Percentiles rank a stretch among this genome's conserved stretches.
Conservation (phyloP, 2,888 invertebrate species). For the Adelognathus sp. region DNA sequence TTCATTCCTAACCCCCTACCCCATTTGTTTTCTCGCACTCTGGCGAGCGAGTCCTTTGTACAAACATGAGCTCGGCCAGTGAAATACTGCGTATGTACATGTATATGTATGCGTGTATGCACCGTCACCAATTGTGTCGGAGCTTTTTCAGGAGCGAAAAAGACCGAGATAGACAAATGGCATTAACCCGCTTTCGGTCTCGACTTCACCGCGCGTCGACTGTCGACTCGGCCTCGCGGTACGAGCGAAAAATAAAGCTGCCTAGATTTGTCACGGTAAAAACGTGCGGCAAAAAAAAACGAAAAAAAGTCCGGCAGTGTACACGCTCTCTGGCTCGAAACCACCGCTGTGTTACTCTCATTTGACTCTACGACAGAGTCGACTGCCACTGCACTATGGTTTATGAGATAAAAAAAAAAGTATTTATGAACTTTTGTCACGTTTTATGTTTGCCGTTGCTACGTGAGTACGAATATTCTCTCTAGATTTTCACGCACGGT, state of each 20-base stretch:
- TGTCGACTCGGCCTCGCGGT: slow-evolving; percentile 13
- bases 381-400: slow-evolving; percentile 32
- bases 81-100: not conserved
- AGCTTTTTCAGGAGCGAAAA: slow-evolving; percentile 44
- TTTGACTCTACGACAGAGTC: slow-evolving; percentile 25
- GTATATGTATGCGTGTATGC: slow-evolving; percentile 21
- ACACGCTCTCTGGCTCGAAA: slow-evolving; percentile 41
- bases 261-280: slow-evolving; percentile 66
- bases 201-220: slow-evolving; percentile 39
- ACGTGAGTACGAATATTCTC: not conserved
- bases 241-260: slow-evolving; percentile 64
- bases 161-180: slow-evolving; percentile 64
- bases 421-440: not conserved
- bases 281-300: slow-evolving; percentile 47
- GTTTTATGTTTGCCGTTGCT: not conserved
- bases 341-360: slow-evolving; percentile 11
- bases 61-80: slow-evolving; percentile 24
- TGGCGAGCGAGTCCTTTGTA: slow-evolving; percentile 33
- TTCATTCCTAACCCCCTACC: slow-evolving; percentile 54
- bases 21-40: slow-evolving; percentile 30
- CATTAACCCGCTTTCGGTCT: slow-evolving; percentile 63
- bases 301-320: slow-evolving; percentile 37
- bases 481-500: not conserved
- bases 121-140: slow-evolving; percentile 40
- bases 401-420: slow-evolving; percentile 31